Base-by-base conservation (phyloP, 2,888 invertebrate species). In the Drosophila prolongata region DNA sequence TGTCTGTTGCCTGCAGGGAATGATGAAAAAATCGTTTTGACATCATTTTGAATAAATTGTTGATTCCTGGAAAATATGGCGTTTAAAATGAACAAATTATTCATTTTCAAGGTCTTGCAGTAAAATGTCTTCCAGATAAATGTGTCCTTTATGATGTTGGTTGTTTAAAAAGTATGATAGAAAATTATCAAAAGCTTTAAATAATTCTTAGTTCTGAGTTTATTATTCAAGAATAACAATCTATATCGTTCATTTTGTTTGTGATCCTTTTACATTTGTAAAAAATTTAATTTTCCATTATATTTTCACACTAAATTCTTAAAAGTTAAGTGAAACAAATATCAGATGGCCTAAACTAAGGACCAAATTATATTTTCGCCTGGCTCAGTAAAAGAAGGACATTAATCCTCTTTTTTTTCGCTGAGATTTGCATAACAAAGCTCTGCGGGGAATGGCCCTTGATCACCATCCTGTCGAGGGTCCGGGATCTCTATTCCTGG, bases 381-480 rank as follows among this genome's bases (percentile, higher is more conserved):
- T 46, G 60, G 40, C 70, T 69, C 58, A 72, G 78, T 72, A 47
- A n/a, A 55, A 77, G 70, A 77, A 75, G 76, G 78, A 80, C 80
- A 80, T 70, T 62, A 59, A 40, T 40, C 34, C 19, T 43, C 14
- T 50, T 71, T 44, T 61, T 53, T 43, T 49, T 54, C 54, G 65
- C 58, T 19, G 62, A 73, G 81, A 85, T 87, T 85, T 87, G 77
- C 88, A 81, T 83, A 81, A 81, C 71, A 87, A 85, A 79, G 79
- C 71, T 55, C 52, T 27, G 16, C 56, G 61, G 61, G 66, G 57
- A 44, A 56, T 46, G 49, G 37, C 47, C 40, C 27, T 50, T 38
- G 57, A 58, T 53, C 30, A 30, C 8, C 38, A 53, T 53, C 70
- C 67, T 34, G 38, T 16, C 6, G 24, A 10, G 24, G 13, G 34